Percentiles rank a stretch among this genome's conserved stretches.
These are phyloP conservation scores for Riparia riparia DNA, from an alignment of 2,113 vertebrate genomes.

Conservation along the genomic window DNA sequence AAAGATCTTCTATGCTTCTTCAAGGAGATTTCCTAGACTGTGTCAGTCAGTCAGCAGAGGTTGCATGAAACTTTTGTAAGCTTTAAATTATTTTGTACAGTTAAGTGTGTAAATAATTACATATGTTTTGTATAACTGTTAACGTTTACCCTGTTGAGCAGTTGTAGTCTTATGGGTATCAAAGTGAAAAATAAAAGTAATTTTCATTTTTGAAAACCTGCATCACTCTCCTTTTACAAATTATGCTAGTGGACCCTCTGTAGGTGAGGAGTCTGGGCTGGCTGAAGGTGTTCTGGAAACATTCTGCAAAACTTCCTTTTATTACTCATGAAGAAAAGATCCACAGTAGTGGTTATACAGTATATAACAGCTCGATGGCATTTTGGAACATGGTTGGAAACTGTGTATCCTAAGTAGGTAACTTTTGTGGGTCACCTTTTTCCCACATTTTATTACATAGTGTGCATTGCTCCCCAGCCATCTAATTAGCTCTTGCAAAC, in stretches of 20 bases:
- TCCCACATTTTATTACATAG: neutral
- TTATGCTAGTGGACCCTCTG: neutral
- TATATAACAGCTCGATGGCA: neutral
- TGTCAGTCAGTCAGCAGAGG: slow-evolving; percentile 91
- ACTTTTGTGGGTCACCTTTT: neutral
- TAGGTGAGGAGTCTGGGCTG: neutral
- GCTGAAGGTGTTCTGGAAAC: neutral
- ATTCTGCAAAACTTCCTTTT: neutral
- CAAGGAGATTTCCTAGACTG: slow-evolving; percentile 87
- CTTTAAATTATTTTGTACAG: slow-evolving; percentile 85
- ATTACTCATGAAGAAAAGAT: neutral
- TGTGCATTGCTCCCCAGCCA: fast-evolving
- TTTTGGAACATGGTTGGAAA: neutral
- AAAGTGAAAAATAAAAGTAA: slow-evolving; percentile 72
- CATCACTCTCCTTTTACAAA: neutral
- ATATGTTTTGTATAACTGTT: slow-evolving; percentile 77
- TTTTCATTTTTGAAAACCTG: slow-evolving; percentile 70
- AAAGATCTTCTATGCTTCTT: slow-evolving; percentile 77
- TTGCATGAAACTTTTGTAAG: slow-evolving; percentile 80
- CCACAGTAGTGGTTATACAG: neutral
- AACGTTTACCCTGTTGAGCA: slow-evolving; percentile 70
- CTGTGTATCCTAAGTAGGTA: fast-evolving
- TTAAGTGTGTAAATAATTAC: slow-evolving; percentile 78
- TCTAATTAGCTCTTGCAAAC: neutral
- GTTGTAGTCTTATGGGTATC: slow-evolving; percentile 71